These are phyloP conservation scores for Pseudochirops corinnae DNA, from an alignment of 2,797 vertebrate species.

Conservation along the genomic window DNA sequence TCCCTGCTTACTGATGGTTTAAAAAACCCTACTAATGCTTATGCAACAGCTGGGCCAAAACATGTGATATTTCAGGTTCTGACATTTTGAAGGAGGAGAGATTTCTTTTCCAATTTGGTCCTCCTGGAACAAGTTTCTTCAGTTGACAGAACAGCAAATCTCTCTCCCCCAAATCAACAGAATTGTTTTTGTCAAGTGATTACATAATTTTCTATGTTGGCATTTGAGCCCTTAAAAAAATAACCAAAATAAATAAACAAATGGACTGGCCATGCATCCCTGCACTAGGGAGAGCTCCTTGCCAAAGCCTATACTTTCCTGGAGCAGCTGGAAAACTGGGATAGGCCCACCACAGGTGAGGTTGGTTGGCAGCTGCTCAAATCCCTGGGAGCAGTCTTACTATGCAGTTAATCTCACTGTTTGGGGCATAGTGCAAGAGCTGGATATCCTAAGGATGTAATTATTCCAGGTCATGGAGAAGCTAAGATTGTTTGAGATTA, in stretches of 20 bases:
- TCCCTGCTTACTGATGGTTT: not conserved
- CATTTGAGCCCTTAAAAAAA: conserved; percentile 18
- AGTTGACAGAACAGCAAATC: not conserved
- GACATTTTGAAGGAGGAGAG: not conserved
- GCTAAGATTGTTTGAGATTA: not conserved
- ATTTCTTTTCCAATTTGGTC: conserved; percentile 20
- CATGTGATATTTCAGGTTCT: conserved; percentile 7
- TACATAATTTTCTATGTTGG: conserved; percentile 9
- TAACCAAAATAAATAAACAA: not conserved
- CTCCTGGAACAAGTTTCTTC: conserved; percentile 28
- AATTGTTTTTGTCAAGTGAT: not conserved
- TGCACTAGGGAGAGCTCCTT: not conserved
- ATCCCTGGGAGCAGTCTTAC: not conserved
- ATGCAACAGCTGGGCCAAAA: not conserved
- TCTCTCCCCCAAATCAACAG: not conserved
- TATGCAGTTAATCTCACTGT: not conserved
- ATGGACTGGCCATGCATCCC: not conserved
- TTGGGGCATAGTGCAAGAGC: not conserved
- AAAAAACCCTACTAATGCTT: not conserved
- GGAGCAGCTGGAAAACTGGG: not conserved
- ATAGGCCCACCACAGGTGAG: not conserved
- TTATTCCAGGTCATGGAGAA: not conserved
- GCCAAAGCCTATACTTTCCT: too few relatives aligned
- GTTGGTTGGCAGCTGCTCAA: not conserved
- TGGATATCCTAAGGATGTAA: not conserved